Evolutionary conservation across 2,113 vertebrate genomes (phyloP).

Genomic region (Daubentonia madagascariensis): DNA sequence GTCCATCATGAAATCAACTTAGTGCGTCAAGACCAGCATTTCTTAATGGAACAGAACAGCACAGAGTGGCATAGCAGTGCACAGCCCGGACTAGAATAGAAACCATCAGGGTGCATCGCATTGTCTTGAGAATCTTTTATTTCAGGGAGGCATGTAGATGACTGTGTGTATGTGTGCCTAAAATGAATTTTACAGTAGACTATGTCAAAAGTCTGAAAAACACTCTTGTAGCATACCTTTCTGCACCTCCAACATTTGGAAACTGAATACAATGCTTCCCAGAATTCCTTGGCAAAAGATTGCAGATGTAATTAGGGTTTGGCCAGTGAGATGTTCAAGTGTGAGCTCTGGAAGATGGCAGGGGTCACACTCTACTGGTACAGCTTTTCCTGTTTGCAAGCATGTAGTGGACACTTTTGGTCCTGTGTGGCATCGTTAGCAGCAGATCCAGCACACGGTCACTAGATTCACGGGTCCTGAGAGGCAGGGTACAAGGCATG

Average conservation of each 20-base stretch:
- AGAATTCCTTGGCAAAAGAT: background rate
- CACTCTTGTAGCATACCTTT: background rate
- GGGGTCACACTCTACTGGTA: background rate
- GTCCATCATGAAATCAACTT: background rate
- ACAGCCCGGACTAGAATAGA: background rate
- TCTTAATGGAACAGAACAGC: background rate
- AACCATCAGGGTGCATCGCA: background rate
- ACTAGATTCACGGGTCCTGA: background rate
- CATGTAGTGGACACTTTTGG: rapidly evolving
- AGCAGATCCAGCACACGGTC: background rate
- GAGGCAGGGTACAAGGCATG: background rate
- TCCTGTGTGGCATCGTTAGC: background rate
- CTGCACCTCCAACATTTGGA: background rate
- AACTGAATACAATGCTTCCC: background rate
- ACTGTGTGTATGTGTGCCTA: background rate
- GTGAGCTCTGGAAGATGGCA: background rate
- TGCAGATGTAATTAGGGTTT: background rate
- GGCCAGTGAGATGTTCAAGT: background rate
- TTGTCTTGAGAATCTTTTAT: background rate
- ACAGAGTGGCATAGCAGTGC: background rate
- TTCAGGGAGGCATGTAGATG: background rate
- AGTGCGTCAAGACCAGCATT: background rate
- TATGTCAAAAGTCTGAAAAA: background rate
- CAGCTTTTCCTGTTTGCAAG: background rate
- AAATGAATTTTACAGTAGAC: background rate